A percentile compares a stretch with the other conserved stretches of the same genome.
Conservation (phyloP, 2,113 vertebrate genomes). For the Arothron firmamentum region DNA sequence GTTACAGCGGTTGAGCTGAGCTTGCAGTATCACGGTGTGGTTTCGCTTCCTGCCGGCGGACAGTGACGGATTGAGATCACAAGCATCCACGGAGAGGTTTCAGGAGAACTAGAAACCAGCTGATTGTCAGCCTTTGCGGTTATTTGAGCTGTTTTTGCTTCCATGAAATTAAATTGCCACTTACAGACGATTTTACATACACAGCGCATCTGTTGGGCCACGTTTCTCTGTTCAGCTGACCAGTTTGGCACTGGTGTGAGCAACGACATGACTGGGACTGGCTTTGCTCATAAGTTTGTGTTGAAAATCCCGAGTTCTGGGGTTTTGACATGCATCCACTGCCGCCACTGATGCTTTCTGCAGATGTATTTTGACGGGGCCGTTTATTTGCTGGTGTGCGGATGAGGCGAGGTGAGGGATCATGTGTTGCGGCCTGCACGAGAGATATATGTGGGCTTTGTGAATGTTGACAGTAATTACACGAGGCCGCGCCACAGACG, state of each 20-base stretch:
- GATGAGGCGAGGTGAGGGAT: constrained; percentile 39
- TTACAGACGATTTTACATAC: too few relatives aligned
- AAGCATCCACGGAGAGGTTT: constrained; percentile 5
- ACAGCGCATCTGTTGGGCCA: neutral
- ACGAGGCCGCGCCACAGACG: constrained; percentile 49
- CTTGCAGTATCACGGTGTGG: constrained; percentile 66
- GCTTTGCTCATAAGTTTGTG: constrained; percentile 5
- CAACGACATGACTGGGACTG: neutral
- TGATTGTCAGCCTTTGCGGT: neutral
- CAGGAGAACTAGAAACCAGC: neutral
- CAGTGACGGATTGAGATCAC: constrained; percentile 31
- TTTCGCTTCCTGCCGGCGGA: constrained; percentile 41
- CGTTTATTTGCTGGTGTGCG: constrained; percentile 40
- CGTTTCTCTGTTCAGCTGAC: neutral
- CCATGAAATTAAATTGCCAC: neutral
- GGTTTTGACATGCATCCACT: constrained; percentile 36
- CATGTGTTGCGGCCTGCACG: constrained; percentile 27
- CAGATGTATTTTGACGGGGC: constrained; percentile 24
- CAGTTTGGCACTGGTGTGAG: too few relatives aligned
- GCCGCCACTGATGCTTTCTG: neutral
- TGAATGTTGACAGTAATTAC: constrained; percentile 66
- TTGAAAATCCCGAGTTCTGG: constrained; percentile 31
- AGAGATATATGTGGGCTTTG: constrained; percentile 48
- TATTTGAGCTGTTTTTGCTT: neutral
- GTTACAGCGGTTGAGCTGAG: constrained; percentile 59